These are phyloP conservation scores for Lanistes nyassanus DNA, from an alignment of 1,140 invertebrate species.

Conservation along the genomic window DNA sequence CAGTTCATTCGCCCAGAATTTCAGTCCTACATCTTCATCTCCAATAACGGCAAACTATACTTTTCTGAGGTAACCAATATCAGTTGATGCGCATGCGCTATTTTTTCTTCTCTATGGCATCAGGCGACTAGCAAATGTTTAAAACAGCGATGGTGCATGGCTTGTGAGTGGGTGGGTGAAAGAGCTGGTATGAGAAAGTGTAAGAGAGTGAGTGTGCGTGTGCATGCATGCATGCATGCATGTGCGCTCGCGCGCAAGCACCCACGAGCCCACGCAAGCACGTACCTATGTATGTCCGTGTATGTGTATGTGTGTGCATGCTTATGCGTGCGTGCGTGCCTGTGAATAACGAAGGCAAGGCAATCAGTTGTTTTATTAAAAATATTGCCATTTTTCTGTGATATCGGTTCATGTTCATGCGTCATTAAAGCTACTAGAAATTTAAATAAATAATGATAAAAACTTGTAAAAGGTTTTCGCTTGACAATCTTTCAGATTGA, in stretches of 20 bases:
- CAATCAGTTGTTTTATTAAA: background rate
- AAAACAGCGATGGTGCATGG: too few species aligned
- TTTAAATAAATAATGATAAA: background rate
- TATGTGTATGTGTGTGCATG: background rate
- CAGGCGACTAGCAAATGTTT: too few species aligned
- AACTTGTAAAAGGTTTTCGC: background rate
- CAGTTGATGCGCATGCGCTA: too few species aligned
- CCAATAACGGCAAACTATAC: constrained; percentile 50
- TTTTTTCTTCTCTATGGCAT: too few species aligned
- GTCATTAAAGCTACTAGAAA: background rate
- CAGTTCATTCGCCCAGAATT: constrained; percentile 37
- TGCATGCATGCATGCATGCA: background rate
- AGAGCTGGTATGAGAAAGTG: background rate
- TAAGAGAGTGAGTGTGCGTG: background rate
- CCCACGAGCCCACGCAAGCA: too few species aligned
- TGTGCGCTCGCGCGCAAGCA: too few species aligned
- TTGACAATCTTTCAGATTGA: background rate
- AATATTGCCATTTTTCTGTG: background rate
- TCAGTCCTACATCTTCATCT: constrained; percentile 48
- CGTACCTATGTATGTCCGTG: background rate
- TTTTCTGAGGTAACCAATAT: constrained; percentile 43
- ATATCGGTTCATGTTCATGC: background rate
- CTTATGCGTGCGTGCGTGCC: too few species aligned
- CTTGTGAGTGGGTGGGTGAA: background rate
- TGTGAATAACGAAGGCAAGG: background rate